Evolutionary conservation across 2,113 vertebrate species (phyloP), one percentile per base, ranked within the genome.

Genomic region (Sarotherodon lohbergeri): DNA sequence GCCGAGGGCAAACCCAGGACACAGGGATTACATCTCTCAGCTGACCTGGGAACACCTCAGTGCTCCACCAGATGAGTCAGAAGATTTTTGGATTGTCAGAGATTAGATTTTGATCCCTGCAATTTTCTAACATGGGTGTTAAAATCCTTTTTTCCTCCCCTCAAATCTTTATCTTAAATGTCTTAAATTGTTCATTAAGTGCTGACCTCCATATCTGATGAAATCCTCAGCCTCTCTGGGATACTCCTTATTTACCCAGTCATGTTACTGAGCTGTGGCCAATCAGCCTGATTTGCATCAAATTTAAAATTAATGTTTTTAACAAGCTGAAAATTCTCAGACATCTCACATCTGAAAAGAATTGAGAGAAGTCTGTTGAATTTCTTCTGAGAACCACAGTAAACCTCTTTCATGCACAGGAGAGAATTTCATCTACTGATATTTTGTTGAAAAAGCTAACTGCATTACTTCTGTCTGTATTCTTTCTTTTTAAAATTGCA

Each of bases 71-170:
- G 63, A 68, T 41, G n/a, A 68, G 19, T 41, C 63, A 1, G 19
- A 68, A 68, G 11, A 68, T 1, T 39, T n/a, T 39, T 66, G 17
- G 61, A 66, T 27, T 24, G 55, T 27, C 55, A 56, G 22, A 27
- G 55, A 27, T 39, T 39, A 66, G 61, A 39, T 66, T 66, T 66
- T 66, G 61, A 66, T 66, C 34, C 61, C 61, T 39, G 19, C 34
- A 22, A 22, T 68, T 39, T 68, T 66, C 34, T 22, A 39, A 68
- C 34, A 22, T 19, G 39, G 36, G 66, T 43, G 36, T 43, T 71
- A 43, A 43, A 43, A 16, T 6, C n/a, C 36, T 14, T 8, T 3
- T 0, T 0, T 0, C 0, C 7, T 7, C 29, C 29, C 46, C 1
- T 3, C 36, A 43, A 24, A 43, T 14, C 11, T 24, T 22, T 71